Percentiles rank a stretch among this genome's conserved stretches.
phyloP scores from a whole-genome alignment of 1,140 invertebrate genomes.

The Drosophila malerkotliana region DNA sequence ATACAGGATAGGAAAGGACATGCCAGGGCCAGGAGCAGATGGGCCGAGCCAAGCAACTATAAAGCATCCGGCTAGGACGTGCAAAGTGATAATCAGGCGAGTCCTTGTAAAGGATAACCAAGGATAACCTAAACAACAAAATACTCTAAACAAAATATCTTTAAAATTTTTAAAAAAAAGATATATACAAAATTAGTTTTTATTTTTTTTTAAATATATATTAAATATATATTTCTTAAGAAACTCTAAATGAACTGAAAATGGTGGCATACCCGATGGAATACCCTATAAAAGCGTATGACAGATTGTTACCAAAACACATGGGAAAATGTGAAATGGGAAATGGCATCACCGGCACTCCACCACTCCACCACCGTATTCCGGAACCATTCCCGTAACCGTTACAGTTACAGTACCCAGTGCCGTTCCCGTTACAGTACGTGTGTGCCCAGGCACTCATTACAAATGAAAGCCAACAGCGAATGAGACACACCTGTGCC shows the following conservation, averaged over 20 bases:
- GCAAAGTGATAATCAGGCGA: slow-evolving; percentile 68
- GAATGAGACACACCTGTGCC: slow-evolving; percentile 63
- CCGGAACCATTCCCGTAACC: slow-evolving; percentile 10
- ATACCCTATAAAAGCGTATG: slow-evolving; percentile 44
- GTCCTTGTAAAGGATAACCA: slow-evolving; percentile 22
- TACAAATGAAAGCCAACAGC: slow-evolving; percentile 59
- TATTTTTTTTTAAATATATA: neutral
- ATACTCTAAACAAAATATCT: neutral
- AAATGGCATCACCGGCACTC: neutral
- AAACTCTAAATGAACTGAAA: neutral
- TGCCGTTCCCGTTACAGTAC: slow-evolving; percentile 45
- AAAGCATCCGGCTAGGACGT: slow-evolving; percentile 68
- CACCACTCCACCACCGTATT: slow-evolving; percentile 2
- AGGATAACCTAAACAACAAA: neutral
- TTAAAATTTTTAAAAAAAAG: no score
- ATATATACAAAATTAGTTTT: no score
- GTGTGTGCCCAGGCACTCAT: slow-evolving; percentile 57
- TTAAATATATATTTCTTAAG: neutral
- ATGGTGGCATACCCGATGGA: neutral
- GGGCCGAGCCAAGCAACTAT: slow-evolving; percentile 58
- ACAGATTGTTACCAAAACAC: slow-evolving; percentile 65
- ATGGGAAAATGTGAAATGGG: slow-evolving; percentile 4
- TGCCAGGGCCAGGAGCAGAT: slow-evolving; percentile 15
- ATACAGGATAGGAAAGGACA: neutral
- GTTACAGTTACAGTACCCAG: slow-evolving; percentile 14